Conservation (phyloP, 2,888 invertebrate genomes). For the Conomelus anceps region DNA sequence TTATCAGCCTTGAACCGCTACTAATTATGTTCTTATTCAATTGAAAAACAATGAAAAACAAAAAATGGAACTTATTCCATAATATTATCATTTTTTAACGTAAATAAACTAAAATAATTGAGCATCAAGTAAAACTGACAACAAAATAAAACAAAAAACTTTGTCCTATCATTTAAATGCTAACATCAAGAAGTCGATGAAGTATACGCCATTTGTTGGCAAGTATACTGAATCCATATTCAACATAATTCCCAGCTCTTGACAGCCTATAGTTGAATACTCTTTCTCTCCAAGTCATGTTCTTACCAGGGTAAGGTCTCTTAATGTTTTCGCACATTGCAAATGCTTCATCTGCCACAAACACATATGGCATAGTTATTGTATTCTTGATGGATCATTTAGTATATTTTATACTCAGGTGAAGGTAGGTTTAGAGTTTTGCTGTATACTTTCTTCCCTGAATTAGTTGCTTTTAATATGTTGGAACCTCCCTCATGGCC, state of each 20-base stretch:
- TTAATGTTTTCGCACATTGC: conserved; percentile 12
- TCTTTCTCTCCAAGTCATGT: conserved; percentile 9
- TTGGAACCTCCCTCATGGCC: conserved; percentile 19
- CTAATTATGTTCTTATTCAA: no score
- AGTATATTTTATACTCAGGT: not conserved
- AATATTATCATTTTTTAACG: no score
- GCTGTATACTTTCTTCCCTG: not conserved
- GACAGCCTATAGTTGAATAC: conserved; percentile 7
- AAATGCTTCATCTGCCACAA: conserved; percentile 15
- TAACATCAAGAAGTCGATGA: not conserved
- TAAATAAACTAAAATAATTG: no score
- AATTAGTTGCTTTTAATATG: conserved; percentile 13
- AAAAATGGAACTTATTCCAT: no score
- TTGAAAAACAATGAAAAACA: no score
- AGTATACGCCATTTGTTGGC: conserved; percentile 7
- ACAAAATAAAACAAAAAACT: not conserved
- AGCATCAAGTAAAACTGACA: no score
- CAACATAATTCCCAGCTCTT: conserved; percentile 11
- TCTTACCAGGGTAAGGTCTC: conserved; percentile 14
- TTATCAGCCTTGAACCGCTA: no score
- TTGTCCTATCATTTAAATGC: not conserved
- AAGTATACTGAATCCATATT: not conserved
- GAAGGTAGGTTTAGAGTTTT: not conserved
- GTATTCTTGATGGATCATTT: conserved; percentile 14
- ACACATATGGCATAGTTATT: conserved; percentile 16